Evolutionary conservation across 30 jellyfish, hydroid and myxozoan species (phyloP), one percentile per base, ranked within the genome.

Genomic region (Hydractinia symbiolongicarpus): DNA sequence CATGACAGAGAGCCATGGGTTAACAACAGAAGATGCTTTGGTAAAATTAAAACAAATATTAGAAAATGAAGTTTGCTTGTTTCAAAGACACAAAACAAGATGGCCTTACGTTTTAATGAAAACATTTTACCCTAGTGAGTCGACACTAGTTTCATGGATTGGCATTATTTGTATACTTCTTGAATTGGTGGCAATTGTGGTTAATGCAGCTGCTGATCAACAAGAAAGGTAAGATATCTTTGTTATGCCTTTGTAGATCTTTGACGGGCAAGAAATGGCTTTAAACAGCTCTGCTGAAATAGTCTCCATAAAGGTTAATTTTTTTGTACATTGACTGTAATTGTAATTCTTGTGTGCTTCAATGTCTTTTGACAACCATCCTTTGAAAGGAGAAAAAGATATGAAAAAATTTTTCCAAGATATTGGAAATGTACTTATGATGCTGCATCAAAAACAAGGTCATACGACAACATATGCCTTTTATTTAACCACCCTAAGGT

Each of bases 1-100:
- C 74, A 64, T 64, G 74, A 64, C 19, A 64, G 52, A 7, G 16
- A 55, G 60, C 17, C 60, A 77, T 77, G 85, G 85, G n/a, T 77
- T 77, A 77, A 55, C 15, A 9, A 77, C 85, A 54, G 75, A 60
- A 10, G 51, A 6, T 6, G 85, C 85, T 10, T 55, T 77, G 57
- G 14, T 30, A 61, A 77, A n/a, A 55, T 44, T 77, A 20, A 77
- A 77, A 14, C 61, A 77, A 9, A 14, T 50, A 0, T 50, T 77
- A 4, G 60, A 49, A 55, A 60, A 44, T 55, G 72, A 77, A 55
- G 7, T 77, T 17, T 53, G 54, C 30, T 77, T 6, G 51, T 77
- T 58, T 54, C 20, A 15, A 17, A 78, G 60, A 55, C 85, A 19
- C 50, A 56, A 53, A 7, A 61, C 56, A 5, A 55, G 85, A 15